phyloP scores from a whole-genome alignment of 2,888 invertebrate genomes.

The Patella ulyssiponensis region DNA sequence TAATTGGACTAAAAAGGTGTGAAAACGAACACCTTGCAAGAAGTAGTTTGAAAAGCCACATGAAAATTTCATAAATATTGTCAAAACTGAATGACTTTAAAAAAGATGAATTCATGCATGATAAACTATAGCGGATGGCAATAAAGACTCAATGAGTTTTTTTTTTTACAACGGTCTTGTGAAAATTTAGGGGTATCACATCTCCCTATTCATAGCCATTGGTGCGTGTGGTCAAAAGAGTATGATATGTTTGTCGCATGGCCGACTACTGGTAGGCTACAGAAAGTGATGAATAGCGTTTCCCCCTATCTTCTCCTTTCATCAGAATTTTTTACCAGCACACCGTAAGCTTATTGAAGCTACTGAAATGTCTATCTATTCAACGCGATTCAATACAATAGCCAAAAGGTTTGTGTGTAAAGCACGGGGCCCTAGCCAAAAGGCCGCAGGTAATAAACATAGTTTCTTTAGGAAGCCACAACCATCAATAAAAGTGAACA shows the following conservation, averaged over 20 bases:
- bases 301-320: background rate
- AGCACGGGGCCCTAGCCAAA: constrained; percentile 16
- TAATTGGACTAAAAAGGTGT: constrained; percentile 2
- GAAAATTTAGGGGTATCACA: constrained; percentile 37
- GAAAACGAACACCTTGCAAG: background rate
- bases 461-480: constrained; percentile 13
- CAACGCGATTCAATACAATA: background rate
- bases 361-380: constrained; percentile 16
- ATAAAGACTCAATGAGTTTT: background rate
- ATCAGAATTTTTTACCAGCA: background rate
- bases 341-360: background rate
- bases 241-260: constrained; percentile 14
- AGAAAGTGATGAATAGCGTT: background rate
- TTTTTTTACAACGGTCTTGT: constrained; percentile 8
- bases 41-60: background rate
- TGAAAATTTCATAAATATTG: constrained; percentile 4
- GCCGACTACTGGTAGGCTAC: background rate
- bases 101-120: constrained; percentile 6
- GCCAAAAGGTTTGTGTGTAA: too few species aligned
- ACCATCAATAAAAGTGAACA: constrained; percentile 15
- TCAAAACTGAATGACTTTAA: constrained; percentile 2
- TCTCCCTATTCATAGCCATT: constrained; percentile 27
- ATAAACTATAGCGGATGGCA: background rate
- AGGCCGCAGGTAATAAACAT: constrained; percentile 22
- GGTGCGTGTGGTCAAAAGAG: constrained; percentile 20